Percentiles rank a stretch among this genome's conserved stretches.
These are phyloP conservation scores for Dicrostonyx torquatus DNA, from an alignment of 2,797 vertebrate species.

Conservation along the genomic window DNA sequence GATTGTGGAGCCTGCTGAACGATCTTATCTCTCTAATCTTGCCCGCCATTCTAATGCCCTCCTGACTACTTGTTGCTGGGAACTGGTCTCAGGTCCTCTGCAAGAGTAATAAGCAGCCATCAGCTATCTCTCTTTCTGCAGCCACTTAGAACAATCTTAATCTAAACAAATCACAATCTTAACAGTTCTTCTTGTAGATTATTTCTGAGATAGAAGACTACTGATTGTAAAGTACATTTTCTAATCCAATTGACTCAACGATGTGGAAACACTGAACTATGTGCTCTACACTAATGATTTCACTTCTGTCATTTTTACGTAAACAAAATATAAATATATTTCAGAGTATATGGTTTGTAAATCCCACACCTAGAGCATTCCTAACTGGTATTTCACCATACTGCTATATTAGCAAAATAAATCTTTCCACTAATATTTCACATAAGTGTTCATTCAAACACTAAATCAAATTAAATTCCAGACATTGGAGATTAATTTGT, in stretches of 20 bases:
- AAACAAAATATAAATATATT: conserved; percentile 43
- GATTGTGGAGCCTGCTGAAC: background rate
- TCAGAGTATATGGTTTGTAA: conserved; percentile 30
- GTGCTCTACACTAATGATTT: background rate
- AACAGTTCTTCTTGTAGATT: background rate
- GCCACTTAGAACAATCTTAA: background rate
- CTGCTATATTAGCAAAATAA: background rate
- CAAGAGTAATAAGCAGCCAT: background rate
- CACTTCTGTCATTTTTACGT: background rate
- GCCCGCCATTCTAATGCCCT: background rate
- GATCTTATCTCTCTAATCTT: background rate
- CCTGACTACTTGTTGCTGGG: background rate
- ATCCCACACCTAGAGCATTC: background rate
- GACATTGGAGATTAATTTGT: background rate
- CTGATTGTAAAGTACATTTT: background rate
- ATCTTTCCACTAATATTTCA: background rate
- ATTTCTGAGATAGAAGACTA: background rate
- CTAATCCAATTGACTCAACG: background rate
- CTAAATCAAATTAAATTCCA: background rate
- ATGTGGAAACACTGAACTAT: conserved; percentile 13
- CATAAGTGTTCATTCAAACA: background rate
- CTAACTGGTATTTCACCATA: background rate
- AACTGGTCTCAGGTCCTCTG: background rate
- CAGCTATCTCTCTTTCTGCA: background rate
- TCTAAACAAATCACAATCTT: background rate